Percentiles rank a stretch among this genome's conserved stretches.
phyloP scores from a whole-genome alignment of 2,797 vertebrate species.

The Apogon hyalosoma region DNA sequence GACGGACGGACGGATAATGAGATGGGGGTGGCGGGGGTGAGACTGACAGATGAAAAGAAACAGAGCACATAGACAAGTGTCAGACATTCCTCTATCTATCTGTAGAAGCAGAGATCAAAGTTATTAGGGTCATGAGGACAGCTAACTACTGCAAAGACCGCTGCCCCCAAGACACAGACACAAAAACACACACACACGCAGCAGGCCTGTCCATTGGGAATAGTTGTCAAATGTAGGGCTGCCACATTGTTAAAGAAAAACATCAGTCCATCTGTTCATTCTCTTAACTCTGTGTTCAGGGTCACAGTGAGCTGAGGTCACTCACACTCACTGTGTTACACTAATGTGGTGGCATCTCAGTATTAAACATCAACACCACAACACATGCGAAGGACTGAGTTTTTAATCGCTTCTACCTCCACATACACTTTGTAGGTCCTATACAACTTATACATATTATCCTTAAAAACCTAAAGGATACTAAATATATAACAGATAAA shows the following conservation, averaged over 20 bases:
- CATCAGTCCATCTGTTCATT: background rate
- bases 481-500: too few species aligned
- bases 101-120: constrained; percentile 3
- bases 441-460: too few species aligned
- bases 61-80: constrained; percentile 14
- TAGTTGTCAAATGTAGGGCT: background rate
- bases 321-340: background rate
- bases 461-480: too few species aligned
- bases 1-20: background rate
- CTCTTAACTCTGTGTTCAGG: background rate
- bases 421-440: too few species aligned
- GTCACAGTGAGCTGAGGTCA: background rate
- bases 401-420: too few species aligned
- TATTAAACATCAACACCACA: too few species aligned
- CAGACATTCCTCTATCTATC: constrained; percentile 26
- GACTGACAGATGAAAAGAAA: constrained; percentile 32
- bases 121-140: background rate
- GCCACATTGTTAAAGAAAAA: constrained; percentile 6
- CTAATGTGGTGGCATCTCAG: background rate
- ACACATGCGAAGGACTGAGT: too few species aligned
- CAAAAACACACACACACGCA: background rate
- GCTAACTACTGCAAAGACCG: constrained; percentile 13
- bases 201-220: background rate
- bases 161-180: constrained; percentile 4
- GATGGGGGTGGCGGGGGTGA: background rate